Conservation (phyloP, 2,888 invertebrate genomes). For the Priocnemis perturbator region DNA sequence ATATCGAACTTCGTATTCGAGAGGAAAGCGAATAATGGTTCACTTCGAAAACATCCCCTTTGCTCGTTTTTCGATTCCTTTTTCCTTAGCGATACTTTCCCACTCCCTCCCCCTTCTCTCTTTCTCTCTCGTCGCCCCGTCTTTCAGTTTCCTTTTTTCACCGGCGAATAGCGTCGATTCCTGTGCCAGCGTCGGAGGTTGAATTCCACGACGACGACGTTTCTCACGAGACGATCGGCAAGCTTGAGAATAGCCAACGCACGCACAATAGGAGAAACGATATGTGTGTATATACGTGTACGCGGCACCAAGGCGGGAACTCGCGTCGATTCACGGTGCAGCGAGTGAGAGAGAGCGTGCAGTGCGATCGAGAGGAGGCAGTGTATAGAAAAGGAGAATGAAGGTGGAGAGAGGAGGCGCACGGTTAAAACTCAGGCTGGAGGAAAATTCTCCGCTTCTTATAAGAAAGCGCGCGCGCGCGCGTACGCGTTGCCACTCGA, state of each 20-base stretch:
- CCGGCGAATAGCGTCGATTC: no score
- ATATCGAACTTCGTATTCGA: no score
- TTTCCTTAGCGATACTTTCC: slow-evolving; percentile 16
- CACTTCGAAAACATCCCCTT: slow-evolving; percentile 24
- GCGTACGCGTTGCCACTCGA: no score
- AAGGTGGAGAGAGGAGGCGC: neutral
- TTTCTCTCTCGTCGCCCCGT: neutral
- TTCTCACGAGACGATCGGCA: slow-evolving; percentile 19
- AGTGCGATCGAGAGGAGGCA: neutral
- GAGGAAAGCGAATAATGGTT: neutral
- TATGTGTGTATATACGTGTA: slow-evolving; percentile 33
- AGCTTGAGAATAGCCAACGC: slow-evolving; percentile 29
- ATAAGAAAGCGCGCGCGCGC: no score
- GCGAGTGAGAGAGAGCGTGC: slow-evolving; percentile 14
- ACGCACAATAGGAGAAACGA: slow-evolving; percentile 41
- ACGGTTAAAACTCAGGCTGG: neutral
- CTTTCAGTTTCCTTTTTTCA: no score
- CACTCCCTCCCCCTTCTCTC: slow-evolving; percentile 12
- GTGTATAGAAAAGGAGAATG: slow-evolving; percentile 4
- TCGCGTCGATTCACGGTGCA: neutral
- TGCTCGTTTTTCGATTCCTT: neutral
- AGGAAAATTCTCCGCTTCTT: no score
- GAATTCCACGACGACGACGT: slow-evolving; percentile 17
- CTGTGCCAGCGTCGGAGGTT: neutral
- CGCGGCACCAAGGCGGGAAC: slow-evolving; percentile 20